Percentiles rank a stretch among this genome's conserved stretches.
Evolutionary conservation across 2,888 invertebrate genomes (phyloP).

Genomic region (Drosophila nigricruria): DNA sequence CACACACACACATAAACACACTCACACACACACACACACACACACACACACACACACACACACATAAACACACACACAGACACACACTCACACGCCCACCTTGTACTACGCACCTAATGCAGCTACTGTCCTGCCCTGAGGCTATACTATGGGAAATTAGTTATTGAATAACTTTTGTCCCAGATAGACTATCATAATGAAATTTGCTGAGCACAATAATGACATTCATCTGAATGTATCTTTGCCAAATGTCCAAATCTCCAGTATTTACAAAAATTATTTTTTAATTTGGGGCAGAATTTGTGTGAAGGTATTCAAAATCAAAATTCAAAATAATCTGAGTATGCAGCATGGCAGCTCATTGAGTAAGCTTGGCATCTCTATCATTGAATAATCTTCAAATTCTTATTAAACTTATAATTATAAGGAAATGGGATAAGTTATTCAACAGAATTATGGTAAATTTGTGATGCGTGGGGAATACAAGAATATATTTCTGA

Average conservation of each 20-base stretch:
- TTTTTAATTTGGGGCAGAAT: neutral
- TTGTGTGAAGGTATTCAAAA: neutral
- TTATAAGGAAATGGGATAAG: too few relatives aligned
- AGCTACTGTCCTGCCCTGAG: neutral
- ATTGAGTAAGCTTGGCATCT: too few relatives aligned
- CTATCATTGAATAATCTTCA: too few relatives aligned
- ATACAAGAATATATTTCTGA: neutral
- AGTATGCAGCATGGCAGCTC: too few relatives aligned
- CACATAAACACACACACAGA: neutral
- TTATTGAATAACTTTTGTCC: constrained; percentile 1
- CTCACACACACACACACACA: neutral
- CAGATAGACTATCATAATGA: neutral
- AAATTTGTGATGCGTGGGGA: too few relatives aligned
- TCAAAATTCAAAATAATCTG: neutral
- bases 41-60: neutral
- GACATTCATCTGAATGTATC: neutral
- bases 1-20: neutral
- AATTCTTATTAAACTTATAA: too few relatives aligned
- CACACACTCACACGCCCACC: neutral
- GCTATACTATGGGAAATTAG: neutral
- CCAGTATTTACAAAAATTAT: neutral
- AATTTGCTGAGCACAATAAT: neutral
- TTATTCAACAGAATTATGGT: too few relatives aligned
- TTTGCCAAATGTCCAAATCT: neutral
- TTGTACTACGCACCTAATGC: neutral